Percentiles rank a stretch among this genome's conserved stretches.
Conservation (phyloP, 2,113 vertebrate species). For the Chrysemys picta region DNA sequence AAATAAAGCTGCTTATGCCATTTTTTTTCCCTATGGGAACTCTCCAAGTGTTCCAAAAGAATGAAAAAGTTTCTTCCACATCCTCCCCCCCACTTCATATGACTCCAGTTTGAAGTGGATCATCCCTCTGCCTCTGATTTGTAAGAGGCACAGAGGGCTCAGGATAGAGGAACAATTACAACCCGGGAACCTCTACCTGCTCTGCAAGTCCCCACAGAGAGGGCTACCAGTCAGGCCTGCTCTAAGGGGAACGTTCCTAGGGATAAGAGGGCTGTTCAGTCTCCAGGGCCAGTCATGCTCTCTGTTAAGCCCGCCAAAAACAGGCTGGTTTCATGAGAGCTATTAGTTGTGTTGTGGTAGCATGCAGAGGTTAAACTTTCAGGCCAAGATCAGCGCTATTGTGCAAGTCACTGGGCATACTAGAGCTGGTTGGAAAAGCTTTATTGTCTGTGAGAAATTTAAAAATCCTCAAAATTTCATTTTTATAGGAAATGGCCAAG, state of each 20-base stretch:
- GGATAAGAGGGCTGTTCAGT: no score
- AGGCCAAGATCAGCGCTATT: neutral
- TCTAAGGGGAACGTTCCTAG: neutral
- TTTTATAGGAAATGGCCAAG: neutral
- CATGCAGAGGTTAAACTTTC: neutral
- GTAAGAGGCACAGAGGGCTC: neutral
- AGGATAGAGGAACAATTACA: neutral
- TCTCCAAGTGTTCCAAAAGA: constrained; percentile 55
- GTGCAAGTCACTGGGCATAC: neutral
- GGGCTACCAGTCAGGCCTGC: neutral
- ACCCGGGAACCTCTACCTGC: neutral
- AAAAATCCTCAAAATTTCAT: neutral
- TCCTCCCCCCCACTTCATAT: constrained; percentile 19
- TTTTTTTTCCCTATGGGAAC: constrained; percentile 52
- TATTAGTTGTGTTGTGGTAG: neutral
- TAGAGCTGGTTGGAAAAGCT: neutral
- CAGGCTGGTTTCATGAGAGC: neutral
- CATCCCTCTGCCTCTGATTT: neutral
- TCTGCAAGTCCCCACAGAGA: neutral
- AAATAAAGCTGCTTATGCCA: constrained; percentile 53
- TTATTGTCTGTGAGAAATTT: neutral
- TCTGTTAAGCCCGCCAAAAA: neutral
- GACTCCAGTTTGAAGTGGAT: neutral
- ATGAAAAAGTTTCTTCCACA: constrained; percentile 38
- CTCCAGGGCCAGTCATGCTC: neutral